A percentile compares a stretch with the other conserved stretches of the same genome.
Conservation (phyloP, 1,140 invertebrate genomes). For the Bacillus rossius region DNA sequence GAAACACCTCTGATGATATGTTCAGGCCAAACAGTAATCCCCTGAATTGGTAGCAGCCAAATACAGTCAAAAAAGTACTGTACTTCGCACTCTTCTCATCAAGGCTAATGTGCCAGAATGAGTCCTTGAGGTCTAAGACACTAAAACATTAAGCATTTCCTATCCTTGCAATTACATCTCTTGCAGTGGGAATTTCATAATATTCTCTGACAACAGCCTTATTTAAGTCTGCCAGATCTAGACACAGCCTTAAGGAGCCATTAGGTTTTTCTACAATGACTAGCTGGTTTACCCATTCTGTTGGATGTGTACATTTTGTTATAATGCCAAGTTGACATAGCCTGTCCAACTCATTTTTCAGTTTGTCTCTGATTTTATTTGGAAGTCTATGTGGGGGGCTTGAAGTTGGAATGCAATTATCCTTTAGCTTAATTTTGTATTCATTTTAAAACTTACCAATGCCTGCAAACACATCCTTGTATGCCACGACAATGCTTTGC, state of each 20-base stretch:
- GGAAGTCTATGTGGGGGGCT: no score
- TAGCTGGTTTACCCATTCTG: conserved; percentile 20
- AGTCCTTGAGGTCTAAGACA: conserved; percentile 25
- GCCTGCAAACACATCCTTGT: no score
- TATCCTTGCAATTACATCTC: conserved; percentile 14
- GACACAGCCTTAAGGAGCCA: conserved; percentile 22
- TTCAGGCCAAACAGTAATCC: conserved; percentile 35
- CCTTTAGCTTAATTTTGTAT: no score
- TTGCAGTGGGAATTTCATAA: conserved; percentile 20
- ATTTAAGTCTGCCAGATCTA: conserved; percentile 28
- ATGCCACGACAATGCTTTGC: no score
- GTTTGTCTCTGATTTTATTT: no score
- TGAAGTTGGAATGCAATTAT: no score
- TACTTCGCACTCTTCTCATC: conserved; percentile 23
- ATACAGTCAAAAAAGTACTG: conserved; percentile 27
- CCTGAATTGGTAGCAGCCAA: conserved; percentile 33
- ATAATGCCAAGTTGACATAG: background rate
- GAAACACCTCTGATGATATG: no score
- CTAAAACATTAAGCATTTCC: conserved; percentile 16
- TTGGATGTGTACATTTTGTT: conserved; percentile 11
- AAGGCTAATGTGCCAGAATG: conserved; percentile 22
- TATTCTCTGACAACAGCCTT: conserved; percentile 17
- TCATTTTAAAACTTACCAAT: no score
- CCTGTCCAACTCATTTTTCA: conserved; percentile 11
- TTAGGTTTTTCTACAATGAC: conserved; percentile 27